phyloP scores from a whole-genome alignment of 2,888 invertebrate genomes.

The Heterodera filipjevi region DNA sequence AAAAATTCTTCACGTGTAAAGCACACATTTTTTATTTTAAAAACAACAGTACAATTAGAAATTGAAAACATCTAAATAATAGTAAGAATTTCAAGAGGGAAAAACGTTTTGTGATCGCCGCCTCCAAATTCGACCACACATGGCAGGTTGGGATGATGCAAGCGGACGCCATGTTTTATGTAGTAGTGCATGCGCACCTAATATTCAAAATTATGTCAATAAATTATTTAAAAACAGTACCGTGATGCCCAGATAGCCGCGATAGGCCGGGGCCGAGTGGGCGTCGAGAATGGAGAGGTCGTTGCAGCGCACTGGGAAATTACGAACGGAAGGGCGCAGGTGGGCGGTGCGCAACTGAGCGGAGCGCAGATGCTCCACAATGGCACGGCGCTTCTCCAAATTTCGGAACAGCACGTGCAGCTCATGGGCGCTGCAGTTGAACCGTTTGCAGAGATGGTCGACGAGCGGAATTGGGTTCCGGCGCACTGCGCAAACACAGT shows the following conservation, averaged over 20 bases:
- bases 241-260: slow-evolving; percentile 9
- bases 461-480: not conserved
- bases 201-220: not conserved
- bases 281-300: not conserved
- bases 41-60: not conserved
- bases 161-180: not conserved
- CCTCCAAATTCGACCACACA: slow-evolving; percentile 14
- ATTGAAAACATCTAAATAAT: not conserved
- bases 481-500: too few species aligned
- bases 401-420: too few species aligned
- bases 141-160: slow-evolving; percentile 11
- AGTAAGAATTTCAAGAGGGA: not conserved
- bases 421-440: not conserved
- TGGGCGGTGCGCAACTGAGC: too few species aligned
- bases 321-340: not conserved
- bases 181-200: slow-evolving; percentile 18
- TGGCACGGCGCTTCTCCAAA: too few species aligned
- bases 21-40: not conserved
- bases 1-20: not conserved
- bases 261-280: not conserved
- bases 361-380: too few species aligned
- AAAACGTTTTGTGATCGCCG: not conserved
- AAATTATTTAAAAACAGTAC: too few species aligned
- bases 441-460: not conserved
- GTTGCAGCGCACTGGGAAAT: not conserved